These are phyloP conservation scores for Triplophysa dalaica DNA, from an alignment of 2,113 vertebrate genomes.

Conservation along the genomic window DNA sequence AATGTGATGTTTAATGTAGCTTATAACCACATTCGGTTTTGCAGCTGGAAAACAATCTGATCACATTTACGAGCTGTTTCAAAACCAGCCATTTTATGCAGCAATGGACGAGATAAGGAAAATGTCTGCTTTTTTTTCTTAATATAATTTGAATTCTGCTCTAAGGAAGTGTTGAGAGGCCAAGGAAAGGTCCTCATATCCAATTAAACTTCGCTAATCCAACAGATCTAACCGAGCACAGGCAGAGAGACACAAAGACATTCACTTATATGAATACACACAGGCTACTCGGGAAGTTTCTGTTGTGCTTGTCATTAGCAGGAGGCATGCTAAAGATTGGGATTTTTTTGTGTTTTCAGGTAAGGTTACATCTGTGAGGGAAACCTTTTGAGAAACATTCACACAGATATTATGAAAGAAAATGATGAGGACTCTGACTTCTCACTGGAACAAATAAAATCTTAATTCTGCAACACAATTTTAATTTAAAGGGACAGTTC, in stretches of 20 bases:
- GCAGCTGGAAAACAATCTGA: conserved; percentile 1
- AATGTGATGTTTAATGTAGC: background rate
- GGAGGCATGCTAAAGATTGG: background rate
- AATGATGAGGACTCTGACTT: no score
- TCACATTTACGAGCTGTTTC: conserved; percentile 3
- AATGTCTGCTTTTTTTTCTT: conserved; percentile 24
- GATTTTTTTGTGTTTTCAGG: background rate
- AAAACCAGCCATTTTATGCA: background rate
- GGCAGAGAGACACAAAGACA: background rate
- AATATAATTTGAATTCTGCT: conserved; percentile 40
- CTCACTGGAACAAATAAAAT: no score
- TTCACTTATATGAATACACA: background rate
- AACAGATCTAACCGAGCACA: conserved; percentile 35
- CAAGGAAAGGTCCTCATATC: conserved; percentile 43
- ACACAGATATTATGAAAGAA: no score
- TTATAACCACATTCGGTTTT: background rate
- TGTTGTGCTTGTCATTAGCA: conserved; percentile 12
- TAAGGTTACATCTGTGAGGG: no score
- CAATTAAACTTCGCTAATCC: conserved; percentile 45
- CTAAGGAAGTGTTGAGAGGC: conserved; percentile 31
- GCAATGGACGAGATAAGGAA: conserved; percentile 10
- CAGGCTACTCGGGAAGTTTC: background rate
- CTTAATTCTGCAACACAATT: no score
- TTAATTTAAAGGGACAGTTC: no score
- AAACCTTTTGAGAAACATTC: no score